These are phyloP conservation scores for Neoarius graeffei DNA, from an alignment of 2,113 vertebrate genomes.

Conservation along the genomic window DNA sequence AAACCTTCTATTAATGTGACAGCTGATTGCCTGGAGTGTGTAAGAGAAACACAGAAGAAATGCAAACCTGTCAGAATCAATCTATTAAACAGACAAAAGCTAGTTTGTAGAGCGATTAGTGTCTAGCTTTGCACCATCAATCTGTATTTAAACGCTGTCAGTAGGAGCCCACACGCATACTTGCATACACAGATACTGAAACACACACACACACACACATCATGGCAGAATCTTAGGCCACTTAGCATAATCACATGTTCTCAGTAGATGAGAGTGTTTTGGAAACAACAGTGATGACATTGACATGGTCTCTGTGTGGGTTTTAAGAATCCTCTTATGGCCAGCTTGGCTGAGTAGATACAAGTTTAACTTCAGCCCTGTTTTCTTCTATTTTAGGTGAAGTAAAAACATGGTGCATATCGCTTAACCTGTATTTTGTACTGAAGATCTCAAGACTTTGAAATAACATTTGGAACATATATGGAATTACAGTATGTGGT, in stretches of 20 bases:
- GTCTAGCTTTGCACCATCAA: slow-evolving; percentile 27
- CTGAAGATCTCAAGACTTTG: too few species aligned
- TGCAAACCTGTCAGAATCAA: slow-evolving; percentile 29
- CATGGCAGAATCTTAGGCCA: neutral
- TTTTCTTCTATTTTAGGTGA: neutral
- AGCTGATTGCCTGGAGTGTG: slow-evolving; percentile 17
- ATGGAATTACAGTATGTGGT: too few species aligned
- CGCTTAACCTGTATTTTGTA: neutral
- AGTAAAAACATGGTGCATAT: neutral
- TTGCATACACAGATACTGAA: neutral
- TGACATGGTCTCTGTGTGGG: neutral
- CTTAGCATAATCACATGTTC: neutral
- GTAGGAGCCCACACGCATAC: neutral
- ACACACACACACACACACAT: neutral
- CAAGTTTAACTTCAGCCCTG: neutral
- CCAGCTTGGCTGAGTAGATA: neutral
- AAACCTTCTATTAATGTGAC: slow-evolving; percentile 27
- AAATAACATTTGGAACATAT: too few species aligned
- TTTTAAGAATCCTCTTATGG: neutral
- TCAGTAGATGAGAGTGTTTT: neutral
- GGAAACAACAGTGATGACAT: neutral
- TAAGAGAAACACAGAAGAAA: slow-evolving; percentile 14
- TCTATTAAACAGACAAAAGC: slow-evolving; percentile 26
- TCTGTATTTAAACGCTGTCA: slow-evolving; percentile 17
- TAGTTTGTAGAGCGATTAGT: slow-evolving; percentile 39